Evolutionary conservation across 30 jellyfish, hydroid and myxozoan species (phyloP).

Genomic region (Aurelia sp.): DNA sequence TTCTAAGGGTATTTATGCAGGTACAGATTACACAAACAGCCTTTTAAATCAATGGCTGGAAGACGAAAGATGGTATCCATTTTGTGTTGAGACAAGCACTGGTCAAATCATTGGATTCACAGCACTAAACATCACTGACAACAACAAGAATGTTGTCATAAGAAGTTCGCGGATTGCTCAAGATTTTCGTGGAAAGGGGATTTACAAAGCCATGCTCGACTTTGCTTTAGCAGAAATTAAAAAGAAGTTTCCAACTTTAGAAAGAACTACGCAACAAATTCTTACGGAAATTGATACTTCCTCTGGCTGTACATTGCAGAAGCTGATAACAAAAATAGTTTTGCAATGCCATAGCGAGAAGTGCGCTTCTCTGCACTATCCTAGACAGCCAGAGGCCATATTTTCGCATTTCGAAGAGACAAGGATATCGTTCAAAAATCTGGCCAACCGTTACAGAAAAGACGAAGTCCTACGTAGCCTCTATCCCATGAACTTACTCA

Average conservation of each 20-base stretch:
- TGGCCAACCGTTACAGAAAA: no score
- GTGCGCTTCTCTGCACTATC: no score
- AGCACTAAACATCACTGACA: not conserved
- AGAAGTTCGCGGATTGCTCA: not conserved
- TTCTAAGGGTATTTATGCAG: not conserved
- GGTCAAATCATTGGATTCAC: constrained; percentile 8
- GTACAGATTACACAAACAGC: not conserved
- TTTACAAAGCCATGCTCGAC: constrained; percentile 7
- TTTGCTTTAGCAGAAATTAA: not conserved
- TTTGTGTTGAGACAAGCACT: not conserved
- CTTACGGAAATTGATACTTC: no score
- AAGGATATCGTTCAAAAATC: no score
- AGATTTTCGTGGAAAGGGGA: constrained; percentile 1
- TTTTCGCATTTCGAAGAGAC: no score
- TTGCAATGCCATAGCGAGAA: no score
- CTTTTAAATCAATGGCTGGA: not conserved
- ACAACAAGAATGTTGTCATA: not conserved
- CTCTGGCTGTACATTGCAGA: no score
- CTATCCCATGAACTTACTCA: no score
- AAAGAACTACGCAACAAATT: not conserved
- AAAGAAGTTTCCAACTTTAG: not conserved
- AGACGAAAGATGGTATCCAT: not conserved
- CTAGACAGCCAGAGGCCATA: no score
- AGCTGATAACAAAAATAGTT: no score
- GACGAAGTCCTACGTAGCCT: no score